Percentiles rank a stretch among this genome's conserved stretches.
phyloP scores from a whole-genome alignment of 1,140 invertebrate species.

The Zaprionus taronus region DNA sequence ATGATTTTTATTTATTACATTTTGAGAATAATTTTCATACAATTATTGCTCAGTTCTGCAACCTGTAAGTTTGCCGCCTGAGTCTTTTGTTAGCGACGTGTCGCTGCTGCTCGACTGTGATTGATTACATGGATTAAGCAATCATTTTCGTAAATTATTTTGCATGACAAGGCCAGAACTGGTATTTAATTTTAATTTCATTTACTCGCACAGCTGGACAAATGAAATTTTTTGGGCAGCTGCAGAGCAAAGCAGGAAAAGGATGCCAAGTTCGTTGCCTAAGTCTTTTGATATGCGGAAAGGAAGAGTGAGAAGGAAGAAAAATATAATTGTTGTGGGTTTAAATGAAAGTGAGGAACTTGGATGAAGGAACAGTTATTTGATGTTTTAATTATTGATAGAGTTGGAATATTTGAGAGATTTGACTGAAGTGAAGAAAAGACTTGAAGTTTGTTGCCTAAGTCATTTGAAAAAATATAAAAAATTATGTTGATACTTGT shows the following conservation, averaged over 20 bases:
- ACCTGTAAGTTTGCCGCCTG: constrained; percentile 67
- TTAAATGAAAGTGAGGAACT: neutral
- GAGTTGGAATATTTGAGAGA: too few relatives aligned
- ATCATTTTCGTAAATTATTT: constrained; percentile 75
- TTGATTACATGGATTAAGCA: constrained; percentile 72
- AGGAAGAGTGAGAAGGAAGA: neutral
- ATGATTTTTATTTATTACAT: constrained; percentile 55
- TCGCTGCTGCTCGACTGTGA: constrained; percentile 41
- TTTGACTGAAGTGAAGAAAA: too few relatives aligned
- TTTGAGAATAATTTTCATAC: constrained; percentile 47
- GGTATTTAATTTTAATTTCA: constrained; percentile 48
- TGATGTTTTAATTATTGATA: too few relatives aligned
- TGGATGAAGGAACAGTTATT: too few relatives aligned
- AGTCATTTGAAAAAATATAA: constrained; percentile 24
- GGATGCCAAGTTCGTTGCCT: constrained; percentile 35
- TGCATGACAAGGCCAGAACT: constrained; percentile 63
- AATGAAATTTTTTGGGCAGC: neutral
- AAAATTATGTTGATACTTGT: neutral
- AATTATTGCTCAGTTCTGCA: constrained; percentile 25
- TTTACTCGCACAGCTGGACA: constrained; percentile 27
- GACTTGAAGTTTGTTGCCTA: constrained; percentile 15
- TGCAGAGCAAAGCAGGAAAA: constrained; percentile 9
- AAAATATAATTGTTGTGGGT: neutral
- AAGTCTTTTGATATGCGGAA: neutral
- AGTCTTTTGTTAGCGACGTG: constrained; percentile 69